A percentile compares a stretch with the other conserved stretches of the same genome.
These are phyloP conservation scores for Drosophila grimshawi DNA, from an alignment of 1,140 invertebrate genomes.

Conservation along the genomic window DNA sequence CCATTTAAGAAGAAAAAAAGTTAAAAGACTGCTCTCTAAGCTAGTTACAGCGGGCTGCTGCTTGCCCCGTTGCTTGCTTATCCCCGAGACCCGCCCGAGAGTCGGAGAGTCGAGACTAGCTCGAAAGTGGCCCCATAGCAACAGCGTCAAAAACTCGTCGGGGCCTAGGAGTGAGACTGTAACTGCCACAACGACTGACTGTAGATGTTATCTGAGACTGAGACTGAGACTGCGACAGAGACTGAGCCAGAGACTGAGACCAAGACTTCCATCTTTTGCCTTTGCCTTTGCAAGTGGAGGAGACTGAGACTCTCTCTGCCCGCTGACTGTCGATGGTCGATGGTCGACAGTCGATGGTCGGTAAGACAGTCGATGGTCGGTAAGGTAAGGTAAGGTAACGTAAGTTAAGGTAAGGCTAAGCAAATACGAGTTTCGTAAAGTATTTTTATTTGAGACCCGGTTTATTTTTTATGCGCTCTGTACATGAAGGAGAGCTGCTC, in stretches of 20 bases:
- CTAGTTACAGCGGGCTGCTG: background rate
- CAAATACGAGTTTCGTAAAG: slow-evolving; percentile 79
- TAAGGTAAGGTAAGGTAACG: too few species aligned
- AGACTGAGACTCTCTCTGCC: slow-evolving; percentile 26
- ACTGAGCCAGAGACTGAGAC: background rate
- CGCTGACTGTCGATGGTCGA: slow-evolving; percentile 22
- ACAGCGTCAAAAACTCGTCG: slow-evolving; percentile 12
- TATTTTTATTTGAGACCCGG: slow-evolving; percentile 74
- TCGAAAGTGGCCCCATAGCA: slow-evolving; percentile 18
- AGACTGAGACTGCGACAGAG: background rate
- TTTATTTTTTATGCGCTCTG: slow-evolving; percentile 64
- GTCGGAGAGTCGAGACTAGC: background rate
- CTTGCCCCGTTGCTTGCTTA: slow-evolving; percentile 2
- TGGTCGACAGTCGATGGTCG: background rate
- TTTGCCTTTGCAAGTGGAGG: slow-evolving; percentile 32
- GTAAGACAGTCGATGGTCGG: background rate
- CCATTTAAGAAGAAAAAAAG: background rate
- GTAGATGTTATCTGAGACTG: slow-evolving; percentile 13
- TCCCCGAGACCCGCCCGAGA: slow-evolving; percentile 8
- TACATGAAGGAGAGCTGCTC: slow-evolving; percentile 46
- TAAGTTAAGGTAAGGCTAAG: slow-evolving; percentile 51
- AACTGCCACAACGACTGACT: slow-evolving; percentile 20
- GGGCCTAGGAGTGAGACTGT: slow-evolving; percentile 5
- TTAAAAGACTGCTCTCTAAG: background rate
- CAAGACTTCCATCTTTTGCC: background rate